A percentile compares a stretch with the other conserved stretches of the same genome.
Evolutionary conservation across 2,888 invertebrate genomes (phyloP).

Genomic region (Euclidia mi): DNA sequence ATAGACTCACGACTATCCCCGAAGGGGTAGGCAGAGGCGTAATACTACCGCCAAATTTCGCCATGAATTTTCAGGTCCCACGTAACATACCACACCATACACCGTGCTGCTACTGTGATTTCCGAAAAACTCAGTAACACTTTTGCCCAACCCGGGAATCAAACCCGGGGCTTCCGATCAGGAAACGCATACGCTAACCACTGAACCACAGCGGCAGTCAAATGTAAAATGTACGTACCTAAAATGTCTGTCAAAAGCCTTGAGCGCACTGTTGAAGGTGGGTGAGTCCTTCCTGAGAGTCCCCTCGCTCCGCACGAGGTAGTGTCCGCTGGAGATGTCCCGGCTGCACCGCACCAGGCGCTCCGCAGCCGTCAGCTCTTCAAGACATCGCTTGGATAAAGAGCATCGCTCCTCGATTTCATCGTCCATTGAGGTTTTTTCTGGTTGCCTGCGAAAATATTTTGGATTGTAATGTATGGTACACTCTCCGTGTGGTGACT

Average conservation of each 20-base stretch:
- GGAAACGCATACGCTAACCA: too few species aligned
- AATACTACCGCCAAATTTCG: too few species aligned
- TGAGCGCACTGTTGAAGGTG: slow-evolving; percentile 75
- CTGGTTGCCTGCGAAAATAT: slow-evolving; percentile 66
- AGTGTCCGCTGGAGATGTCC: slow-evolving; percentile 75
- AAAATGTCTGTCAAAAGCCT: slow-evolving; percentile 80
- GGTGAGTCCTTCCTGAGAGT: slow-evolving; percentile 74
- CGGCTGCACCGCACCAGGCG: slow-evolving; percentile 73
- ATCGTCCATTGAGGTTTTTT: slow-evolving; percentile 79
- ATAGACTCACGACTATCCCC: too few species aligned
- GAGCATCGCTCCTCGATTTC: slow-evolving; percentile 76
- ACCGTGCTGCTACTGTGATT: too few species aligned
- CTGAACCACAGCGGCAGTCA: too few species aligned
- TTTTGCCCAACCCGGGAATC: too few species aligned
- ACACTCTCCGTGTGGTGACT: too few species aligned
- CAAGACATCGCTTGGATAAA: slow-evolving; percentile 67
- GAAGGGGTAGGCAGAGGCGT: too few species aligned
- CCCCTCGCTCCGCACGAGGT: slow-evolving; percentile 76
- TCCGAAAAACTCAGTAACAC: too few species aligned
- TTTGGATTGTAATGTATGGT: background rate
- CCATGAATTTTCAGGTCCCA: too few species aligned
- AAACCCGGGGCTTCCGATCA: too few species aligned
- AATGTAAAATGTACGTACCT: slow-evolving; percentile 61
- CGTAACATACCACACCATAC: too few species aligned
- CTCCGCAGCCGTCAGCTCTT: slow-evolving; percentile 75